Percentiles rank a stretch among this genome's conserved stretches.
phyloP scores from a whole-genome alignment of 2,888 invertebrate genomes.

The Camponotus fellah region DNA sequence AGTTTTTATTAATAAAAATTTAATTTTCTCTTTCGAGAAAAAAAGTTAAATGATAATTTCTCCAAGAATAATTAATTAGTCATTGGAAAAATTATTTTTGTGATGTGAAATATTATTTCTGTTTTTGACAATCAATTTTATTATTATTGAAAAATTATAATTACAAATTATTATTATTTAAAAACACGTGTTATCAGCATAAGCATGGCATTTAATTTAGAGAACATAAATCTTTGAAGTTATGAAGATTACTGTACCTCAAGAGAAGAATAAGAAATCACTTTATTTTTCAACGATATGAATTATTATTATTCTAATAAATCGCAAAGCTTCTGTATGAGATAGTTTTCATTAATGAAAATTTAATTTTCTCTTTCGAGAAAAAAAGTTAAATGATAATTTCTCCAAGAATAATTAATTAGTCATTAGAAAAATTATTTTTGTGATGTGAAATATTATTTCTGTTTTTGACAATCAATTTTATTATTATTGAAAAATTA shows the following conservation, averaged over 20 bases:
- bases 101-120: background rate
- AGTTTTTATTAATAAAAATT: background rate
- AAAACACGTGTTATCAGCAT: background rate
- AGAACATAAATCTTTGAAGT: background rate
- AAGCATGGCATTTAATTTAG: background rate
- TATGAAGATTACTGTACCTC: conserved; percentile 20
- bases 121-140: background rate
- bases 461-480: background rate
- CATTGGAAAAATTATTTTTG: background rate
- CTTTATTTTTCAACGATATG: background rate
- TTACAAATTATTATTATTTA: background rate
- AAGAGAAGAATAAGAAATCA: conserved; percentile 7
- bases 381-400: background rate
- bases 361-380: background rate
- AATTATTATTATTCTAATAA: background rate
- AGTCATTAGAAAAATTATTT: background rate
- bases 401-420: background rate
- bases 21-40: background rate
- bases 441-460: background rate
- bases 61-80: background rate
- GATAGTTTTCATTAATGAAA: background rate
- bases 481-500: background rate
- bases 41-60: background rate
- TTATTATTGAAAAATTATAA: background rate
- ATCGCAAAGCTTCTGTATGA: background rate